Evolutionary conservation across 2,888 invertebrate genomes (phyloP).

Genomic region (Epirrhoe tristata): DNA sequence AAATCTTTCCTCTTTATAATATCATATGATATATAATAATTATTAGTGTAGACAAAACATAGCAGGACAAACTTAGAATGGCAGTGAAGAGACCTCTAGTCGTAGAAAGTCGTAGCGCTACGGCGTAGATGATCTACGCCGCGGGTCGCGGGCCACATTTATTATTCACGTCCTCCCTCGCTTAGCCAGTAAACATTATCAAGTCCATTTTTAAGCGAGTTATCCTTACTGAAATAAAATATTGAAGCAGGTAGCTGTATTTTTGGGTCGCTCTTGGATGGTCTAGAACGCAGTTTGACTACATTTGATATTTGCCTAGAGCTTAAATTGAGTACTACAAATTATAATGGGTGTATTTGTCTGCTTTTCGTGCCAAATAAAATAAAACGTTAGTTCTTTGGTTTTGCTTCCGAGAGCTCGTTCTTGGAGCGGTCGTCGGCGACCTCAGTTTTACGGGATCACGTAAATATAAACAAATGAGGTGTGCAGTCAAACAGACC

Average conservation of each 20-base stretch:
- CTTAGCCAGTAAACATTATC: background rate
- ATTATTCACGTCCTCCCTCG: no score
- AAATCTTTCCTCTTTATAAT: no score
- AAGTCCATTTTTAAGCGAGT: background rate
- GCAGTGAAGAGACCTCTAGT: conserved; percentile 9
- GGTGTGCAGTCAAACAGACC: background rate
- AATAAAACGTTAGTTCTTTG: background rate
- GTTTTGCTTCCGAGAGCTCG: background rate
- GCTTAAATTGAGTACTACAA: no score
- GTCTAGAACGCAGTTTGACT: no score
- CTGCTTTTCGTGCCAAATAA: background rate
- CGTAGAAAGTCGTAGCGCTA: conserved; percentile 18
- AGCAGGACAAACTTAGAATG: background rate
- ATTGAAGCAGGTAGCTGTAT: no score
- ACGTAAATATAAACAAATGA: background rate
- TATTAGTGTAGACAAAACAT: no score
- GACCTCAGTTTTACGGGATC: background rate
- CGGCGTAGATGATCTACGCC: conserved; percentile 13
- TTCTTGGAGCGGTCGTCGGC: background rate
- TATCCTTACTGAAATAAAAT: background rate
- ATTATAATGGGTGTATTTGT: background rate
- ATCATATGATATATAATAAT: no score
- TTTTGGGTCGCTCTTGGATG: no score
- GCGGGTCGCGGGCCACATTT: background rate
- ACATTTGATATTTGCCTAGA: no score